phyloP scores from a whole-genome alignment of 2,797 vertebrate species.

The Pelobates cultripes region DNA sequence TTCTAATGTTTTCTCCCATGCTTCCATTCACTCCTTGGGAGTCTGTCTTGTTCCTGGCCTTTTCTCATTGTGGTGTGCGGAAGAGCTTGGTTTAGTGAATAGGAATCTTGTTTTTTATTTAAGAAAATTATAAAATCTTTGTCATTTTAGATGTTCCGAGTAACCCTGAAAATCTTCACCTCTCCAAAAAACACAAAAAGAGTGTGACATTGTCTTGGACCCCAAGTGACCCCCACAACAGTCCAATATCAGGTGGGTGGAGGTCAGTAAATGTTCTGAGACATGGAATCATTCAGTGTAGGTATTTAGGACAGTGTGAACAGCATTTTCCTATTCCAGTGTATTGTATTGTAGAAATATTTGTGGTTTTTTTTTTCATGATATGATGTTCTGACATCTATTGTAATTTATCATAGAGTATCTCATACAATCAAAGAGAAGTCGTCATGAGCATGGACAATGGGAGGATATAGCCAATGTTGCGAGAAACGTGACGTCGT shows the following conservation, averaged over 20 bases:
- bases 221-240: conserved; percentile 86
- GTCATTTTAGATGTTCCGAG: conserved; percentile 83
- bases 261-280: no score
- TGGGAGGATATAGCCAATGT: conserved; percentile 84
- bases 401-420: conserved; percentile 1
- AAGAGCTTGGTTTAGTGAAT: no score
- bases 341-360: not conserved
- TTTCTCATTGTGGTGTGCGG: no score
- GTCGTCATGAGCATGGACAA: conserved; percentile 78
- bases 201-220: conserved; percentile 88
- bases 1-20: no score
- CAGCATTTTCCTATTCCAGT: no score
- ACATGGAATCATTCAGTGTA: no score
- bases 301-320: no score
- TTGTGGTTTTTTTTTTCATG: not conserved
- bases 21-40: no score
- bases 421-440: conserved; percentile 83
- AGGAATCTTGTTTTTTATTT: no score
- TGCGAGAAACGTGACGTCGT: conserved; percentile 73
- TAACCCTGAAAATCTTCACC: conserved; percentile 78
- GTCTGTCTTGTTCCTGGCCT: no score
- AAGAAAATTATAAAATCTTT: no score
- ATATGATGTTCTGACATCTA: not conserved
- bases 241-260: conserved; percentile 80
- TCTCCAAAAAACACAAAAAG: conserved; percentile 82